Percentiles rank a stretch among this genome's conserved stretches.
These are phyloP conservation scores for Phataginus tetradactyla DNA, from an alignment of 2,797 vertebrate species.

Conservation along the genomic window DNA sequence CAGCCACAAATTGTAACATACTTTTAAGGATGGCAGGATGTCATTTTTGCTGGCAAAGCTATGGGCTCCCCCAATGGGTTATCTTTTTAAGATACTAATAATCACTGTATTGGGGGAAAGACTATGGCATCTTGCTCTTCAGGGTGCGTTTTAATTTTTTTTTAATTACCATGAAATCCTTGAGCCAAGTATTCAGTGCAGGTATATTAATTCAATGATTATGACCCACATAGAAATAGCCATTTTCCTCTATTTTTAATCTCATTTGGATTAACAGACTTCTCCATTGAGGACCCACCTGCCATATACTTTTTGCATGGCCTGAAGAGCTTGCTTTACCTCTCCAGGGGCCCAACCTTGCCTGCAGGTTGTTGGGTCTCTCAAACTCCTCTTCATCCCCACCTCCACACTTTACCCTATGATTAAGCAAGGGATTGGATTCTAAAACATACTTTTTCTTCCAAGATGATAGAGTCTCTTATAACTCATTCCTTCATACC, in stretches of 20 bases:
- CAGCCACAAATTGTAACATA: constrained; percentile 74
- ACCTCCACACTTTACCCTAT: not conserved
- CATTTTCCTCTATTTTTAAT: not conserved
- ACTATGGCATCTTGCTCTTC: not conserved
- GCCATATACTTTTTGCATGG: not conserved
- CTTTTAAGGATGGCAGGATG: constrained; percentile 64
- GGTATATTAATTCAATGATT: constrained; percentile 31
- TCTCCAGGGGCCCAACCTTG: not conserved
- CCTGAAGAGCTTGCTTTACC: not conserved
- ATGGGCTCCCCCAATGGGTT: constrained; percentile 58
- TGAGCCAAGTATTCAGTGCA: not conserved
- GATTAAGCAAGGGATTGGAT: not conserved
- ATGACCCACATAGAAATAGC: not conserved
- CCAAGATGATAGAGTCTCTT: not conserved
- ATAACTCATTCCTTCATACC: not conserved
- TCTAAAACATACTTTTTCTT: not conserved
- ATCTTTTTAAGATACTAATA: constrained; percentile 58
- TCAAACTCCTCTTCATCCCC: not conserved
- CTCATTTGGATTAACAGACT: not conserved
- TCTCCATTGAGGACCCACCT: not conserved
- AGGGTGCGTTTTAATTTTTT: not conserved
- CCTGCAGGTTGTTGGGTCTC: not conserved
- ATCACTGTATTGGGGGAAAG: constrained; percentile 11
- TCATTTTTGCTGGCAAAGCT: constrained; percentile 66
- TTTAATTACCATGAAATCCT: not conserved